Conservation (phyloP, 2,797 vertebrate genomes). For the Tokudaia muenninki region DNA sequence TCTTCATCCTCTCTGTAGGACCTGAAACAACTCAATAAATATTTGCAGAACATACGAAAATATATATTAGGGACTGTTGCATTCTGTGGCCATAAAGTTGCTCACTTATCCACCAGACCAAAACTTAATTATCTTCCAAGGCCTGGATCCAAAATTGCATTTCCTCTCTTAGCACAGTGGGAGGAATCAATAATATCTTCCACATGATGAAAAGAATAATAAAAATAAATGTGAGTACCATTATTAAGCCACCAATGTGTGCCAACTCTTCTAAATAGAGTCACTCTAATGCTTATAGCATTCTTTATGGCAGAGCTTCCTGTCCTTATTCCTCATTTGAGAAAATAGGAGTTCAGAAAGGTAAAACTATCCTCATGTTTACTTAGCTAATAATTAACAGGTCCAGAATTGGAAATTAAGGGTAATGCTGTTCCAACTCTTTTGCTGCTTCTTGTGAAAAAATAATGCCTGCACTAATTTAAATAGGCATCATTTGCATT, state of each 20-base stretch:
- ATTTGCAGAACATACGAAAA: constrained; percentile 65
- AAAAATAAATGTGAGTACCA: constrained; percentile 50
- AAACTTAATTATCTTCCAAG: constrained; percentile 77
- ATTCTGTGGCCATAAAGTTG: constrained; percentile 65
- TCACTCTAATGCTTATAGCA: background rate
- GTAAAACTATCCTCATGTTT: background rate
- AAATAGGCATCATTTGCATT: constrained; percentile 86
- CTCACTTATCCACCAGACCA: constrained; percentile 70
- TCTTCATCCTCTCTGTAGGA: background rate
- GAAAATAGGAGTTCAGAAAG: background rate
- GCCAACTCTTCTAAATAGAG: constrained; percentile 35
- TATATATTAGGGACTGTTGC: constrained; percentile 17
- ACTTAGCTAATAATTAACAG: background rate
- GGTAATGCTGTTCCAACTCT: background rate
- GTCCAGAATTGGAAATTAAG: background rate
- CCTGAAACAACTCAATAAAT: constrained; percentile 35
- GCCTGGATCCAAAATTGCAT: constrained; percentile 63
- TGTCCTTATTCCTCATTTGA: background rate
- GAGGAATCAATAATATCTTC: constrained; percentile 64
- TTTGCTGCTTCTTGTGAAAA: background rate
- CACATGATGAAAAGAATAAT: constrained; percentile 60
- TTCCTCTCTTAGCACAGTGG: constrained; percentile 52
- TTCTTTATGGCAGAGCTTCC: background rate
- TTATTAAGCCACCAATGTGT: constrained; percentile 11
- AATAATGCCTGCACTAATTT: constrained; percentile 76